A percentile compares a stretch with the other conserved stretches of the same genome.
Evolutionary conservation across 2,888 invertebrate genomes (phyloP).

Genomic region (Germaria angustata): DNA sequence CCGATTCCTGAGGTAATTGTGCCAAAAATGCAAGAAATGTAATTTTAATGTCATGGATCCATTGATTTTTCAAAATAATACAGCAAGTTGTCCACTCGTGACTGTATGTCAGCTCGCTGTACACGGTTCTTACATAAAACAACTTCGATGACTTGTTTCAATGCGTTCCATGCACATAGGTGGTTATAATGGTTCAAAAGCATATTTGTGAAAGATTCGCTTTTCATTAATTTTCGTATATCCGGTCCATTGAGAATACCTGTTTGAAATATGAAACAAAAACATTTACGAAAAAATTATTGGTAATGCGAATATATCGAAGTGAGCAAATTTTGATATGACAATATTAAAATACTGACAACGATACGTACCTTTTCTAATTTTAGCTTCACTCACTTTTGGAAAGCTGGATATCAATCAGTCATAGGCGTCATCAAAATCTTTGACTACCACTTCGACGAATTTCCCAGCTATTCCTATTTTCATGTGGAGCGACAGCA

Average conservation of each 20-base stretch:
- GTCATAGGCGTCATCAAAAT: background rate
- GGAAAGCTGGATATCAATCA: background rate
- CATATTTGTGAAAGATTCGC: background rate
- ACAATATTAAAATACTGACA: no score
- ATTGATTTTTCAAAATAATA: background rate
- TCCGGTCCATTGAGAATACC: background rate
- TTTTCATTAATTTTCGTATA: background rate
- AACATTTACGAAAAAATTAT: no score
- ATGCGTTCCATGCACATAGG: background rate
- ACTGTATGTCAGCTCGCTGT: background rate
- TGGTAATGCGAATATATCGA: no score
- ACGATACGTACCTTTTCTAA: background rate
- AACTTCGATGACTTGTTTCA: background rate
- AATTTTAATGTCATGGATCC: background rate
- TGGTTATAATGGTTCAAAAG: background rate
- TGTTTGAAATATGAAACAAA: background rate
- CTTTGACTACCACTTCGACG: background rate
- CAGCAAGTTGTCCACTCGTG: background rate
- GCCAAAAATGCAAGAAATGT: no score
- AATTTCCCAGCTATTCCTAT: background rate
- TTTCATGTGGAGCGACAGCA: background rate
- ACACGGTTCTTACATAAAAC: background rate
- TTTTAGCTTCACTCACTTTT: background rate
- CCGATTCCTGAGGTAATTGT: no score
- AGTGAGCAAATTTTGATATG: no score